phyloP scores from a whole-genome alignment of 1,140 invertebrate genomes.

The Drosophila parabipectinata region DNA sequence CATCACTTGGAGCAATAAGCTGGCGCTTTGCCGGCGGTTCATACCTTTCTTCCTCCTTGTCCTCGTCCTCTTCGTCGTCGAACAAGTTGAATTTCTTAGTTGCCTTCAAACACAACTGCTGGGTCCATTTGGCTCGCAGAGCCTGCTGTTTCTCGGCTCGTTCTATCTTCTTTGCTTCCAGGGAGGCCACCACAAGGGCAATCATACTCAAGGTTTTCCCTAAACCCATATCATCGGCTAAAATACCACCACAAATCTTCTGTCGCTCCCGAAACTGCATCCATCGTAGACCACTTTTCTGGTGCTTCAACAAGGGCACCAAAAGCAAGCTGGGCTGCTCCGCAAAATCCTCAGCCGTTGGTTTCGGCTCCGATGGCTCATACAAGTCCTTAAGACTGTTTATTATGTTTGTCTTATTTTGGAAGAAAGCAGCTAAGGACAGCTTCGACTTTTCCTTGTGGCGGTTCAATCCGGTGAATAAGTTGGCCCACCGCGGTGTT shows the following conservation, averaged over 20 bases:
- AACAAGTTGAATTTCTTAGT: conserved; percentile 13
- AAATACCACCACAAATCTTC: conserved; percentile 63
- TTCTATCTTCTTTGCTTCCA: conserved; percentile 17
- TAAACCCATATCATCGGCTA: conserved; percentile 68
- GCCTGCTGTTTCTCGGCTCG: background rate
- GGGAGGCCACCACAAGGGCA: conserved; percentile 87
- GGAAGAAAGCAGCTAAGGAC: conserved; percentile 41
- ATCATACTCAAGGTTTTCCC: conserved; percentile 96
- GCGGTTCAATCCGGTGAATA: conserved; percentile 41
- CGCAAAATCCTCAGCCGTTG: conserved; percentile 7
- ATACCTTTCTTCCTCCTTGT: conserved; percentile 6
- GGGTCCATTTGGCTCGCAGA: conserved; percentile 6
- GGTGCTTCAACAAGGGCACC: conserved; percentile 45
- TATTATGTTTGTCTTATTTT: conserved; percentile 48
- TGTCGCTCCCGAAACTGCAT: conserved; percentile 92
- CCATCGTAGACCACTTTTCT: conserved; percentile 90
- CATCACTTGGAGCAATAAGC: background rate
- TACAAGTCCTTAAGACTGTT: conserved; percentile 44
- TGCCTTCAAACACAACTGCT: conserved; percentile 1
- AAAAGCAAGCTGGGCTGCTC: conserved; percentile 29
- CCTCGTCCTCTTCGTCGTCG: conserved; percentile 18
- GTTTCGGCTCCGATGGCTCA: conserved; percentile 16
- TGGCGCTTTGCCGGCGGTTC: background rate
- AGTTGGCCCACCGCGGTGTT: conserved; percentile 27
- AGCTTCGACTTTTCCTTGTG: conserved; percentile 18